These are phyloP conservation scores for Phyllotreta cruciferae DNA, from an alignment of 2,888 invertebrate genomes.

Conservation along the genomic window DNA sequence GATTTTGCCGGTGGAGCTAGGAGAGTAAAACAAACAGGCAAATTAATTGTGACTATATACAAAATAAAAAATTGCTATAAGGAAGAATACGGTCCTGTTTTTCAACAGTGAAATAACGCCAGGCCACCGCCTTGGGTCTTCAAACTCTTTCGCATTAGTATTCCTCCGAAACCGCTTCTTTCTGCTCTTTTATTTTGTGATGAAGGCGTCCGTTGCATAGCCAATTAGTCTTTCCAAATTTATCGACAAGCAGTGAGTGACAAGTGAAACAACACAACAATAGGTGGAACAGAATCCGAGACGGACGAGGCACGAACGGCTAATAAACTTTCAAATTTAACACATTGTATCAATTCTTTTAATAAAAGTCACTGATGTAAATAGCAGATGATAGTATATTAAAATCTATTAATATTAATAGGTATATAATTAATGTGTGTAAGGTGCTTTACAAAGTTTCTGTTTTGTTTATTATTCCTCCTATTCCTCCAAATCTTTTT, in stretches of 20 bases:
- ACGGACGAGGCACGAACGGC: constrained; percentile 18
- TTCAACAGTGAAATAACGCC: constrained; percentile 20
- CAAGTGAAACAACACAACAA: constrained; percentile 29
- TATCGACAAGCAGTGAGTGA: constrained; percentile 28
- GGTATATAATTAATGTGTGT: no score
- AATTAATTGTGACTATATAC: neutral
- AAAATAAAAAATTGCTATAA: constrained; percentile 1
- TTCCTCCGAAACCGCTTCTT: constrained; percentile 36
- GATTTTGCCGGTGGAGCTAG: no score
- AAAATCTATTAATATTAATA: no score
- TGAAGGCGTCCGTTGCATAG: constrained; percentile 48
- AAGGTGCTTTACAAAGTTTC: no score
- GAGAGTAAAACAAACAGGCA: neutral
- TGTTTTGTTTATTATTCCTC: no score
- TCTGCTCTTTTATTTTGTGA: constrained; percentile 54
- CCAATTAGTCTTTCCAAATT: constrained; percentile 51
- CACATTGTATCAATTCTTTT: constrained; percentile 5
- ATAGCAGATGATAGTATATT: no score
- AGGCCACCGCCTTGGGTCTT: constrained; percentile 39
- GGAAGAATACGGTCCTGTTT: constrained; percentile 13
- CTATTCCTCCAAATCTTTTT: no score
- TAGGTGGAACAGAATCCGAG: constrained; percentile 40
- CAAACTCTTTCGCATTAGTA: constrained; percentile 46
- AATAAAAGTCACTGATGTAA: constrained; percentile 5
- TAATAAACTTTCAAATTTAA: constrained; percentile 1